These are phyloP conservation scores for Actinia equina DNA, from an alignment of 64 coral and sea anemone genomes.

Conservation along the genomic window DNA sequence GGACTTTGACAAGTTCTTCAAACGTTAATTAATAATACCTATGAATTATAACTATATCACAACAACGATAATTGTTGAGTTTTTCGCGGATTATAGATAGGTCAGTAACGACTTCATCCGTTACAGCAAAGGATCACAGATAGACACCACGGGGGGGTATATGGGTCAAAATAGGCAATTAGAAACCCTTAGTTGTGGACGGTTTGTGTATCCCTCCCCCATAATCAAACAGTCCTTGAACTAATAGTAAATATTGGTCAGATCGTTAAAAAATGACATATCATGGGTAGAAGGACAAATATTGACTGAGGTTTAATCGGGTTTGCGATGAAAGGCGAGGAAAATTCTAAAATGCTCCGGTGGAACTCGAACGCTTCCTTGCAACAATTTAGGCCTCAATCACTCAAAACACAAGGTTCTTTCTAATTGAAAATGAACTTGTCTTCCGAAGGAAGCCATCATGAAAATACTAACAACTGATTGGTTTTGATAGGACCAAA, in stretches of 20 bases:
- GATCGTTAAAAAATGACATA: slow-evolving; percentile 64
- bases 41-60: neutral
- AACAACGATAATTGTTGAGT: neutral
- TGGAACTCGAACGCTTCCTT: neutral
- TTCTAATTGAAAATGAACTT: slow-evolving; percentile 85
- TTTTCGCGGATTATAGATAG: slow-evolving; percentile 10
- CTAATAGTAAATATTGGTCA: slow-evolving; percentile 91
- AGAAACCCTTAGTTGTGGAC: slow-evolving; percentile 86
- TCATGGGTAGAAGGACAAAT: slow-evolving; percentile 60
- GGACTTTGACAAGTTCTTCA: neutral
- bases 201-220: slow-evolving; percentile 83
- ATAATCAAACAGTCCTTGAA: slow-evolving; percentile 93
- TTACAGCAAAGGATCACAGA: slow-evolving; percentile 1
- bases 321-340: slow-evolving; percentile 35
- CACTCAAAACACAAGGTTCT: slow-evolving; percentile 24
- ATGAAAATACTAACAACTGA: slow-evolving; percentile 93
- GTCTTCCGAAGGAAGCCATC: slow-evolving; percentile 71
- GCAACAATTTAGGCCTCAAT: neutral
- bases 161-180: slow-evolving; percentile 97
- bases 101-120: neutral
- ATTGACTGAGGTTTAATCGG: slow-evolving; percentile 81
- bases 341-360: slow-evolving; percentile 10
- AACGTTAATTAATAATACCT: neutral
- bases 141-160: slow-evolving; percentile 63
- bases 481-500: slow-evolving; percentile 90